Base-by-base conservation (phyloP, 2,888 invertebrate species). In the Phania funesta region DNA sequence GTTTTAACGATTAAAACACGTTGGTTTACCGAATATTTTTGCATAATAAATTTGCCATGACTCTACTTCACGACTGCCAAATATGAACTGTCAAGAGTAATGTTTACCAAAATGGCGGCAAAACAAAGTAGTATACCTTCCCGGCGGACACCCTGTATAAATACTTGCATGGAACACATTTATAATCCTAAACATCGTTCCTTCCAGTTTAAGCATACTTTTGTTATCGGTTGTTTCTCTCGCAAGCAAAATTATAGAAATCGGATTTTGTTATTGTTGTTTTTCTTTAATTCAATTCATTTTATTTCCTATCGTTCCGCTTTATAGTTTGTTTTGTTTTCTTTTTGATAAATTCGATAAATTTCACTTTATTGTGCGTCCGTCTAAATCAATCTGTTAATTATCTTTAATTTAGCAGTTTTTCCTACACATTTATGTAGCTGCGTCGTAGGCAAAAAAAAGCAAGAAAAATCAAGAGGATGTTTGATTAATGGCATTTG, bases 331-430 rank as follows among this genome's bases (percentile, higher is more conserved):
- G 4, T 35, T 26, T 64, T 35, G 9, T 32, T 50, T 41, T 78
- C 24, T 35, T 20, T 54, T 9, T 18, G 56, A 5, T 52, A 29
- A 48, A 64, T 44, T 68, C 32, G 46, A 80, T 70, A 64, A 74
- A 75, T 80, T 74, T 74, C 41, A 70, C 68, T 80, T 74, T 64
- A 60, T 44, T 64, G 62, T 62, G 68, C 79, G 67, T 74, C 68
- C 79, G 67, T 74, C 68, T 38, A 68, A 74, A 74, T 54, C 68
- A 80, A 74, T 80, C 44, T 38, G 48, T 54, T 54, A 38, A 74
- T 44, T 48, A 0, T 29, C 26, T 41, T 60, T 26, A 1, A n/a
- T 44, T 48, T 50, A 48, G 18, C 35, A 52, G 0, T 52, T 50
- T 46, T 32, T 65, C 11, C 9, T 50, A 6, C 26, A 60, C 20